phyloP scores from a whole-genome alignment of 2,113 vertebrate genomes.

The Odobenus rosmarus region DNA sequence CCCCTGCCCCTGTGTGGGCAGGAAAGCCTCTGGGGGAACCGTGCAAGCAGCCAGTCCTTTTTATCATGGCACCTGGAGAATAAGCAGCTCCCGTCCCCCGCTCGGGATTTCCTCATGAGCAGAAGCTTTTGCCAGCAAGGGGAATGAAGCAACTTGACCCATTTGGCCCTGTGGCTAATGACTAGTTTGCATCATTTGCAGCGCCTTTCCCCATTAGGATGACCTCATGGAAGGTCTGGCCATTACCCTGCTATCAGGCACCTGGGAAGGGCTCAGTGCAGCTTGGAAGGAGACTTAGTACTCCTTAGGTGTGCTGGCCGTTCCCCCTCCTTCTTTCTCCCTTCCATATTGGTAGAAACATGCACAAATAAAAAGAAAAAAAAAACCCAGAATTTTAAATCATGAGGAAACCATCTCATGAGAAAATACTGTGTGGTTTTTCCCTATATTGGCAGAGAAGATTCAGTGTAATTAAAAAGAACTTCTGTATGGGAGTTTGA shows the following conservation, averaged over 20 bases:
- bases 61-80: accelerated
- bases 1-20: too few relatives aligned
- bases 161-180: too few relatives aligned
- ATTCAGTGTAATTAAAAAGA: background rate
- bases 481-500: too few relatives aligned
- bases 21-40: background rate
- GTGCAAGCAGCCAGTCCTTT: background rate
- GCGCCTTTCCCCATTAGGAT: accelerated
- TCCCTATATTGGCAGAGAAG: too few relatives aligned
- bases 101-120: accelerated
- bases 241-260: too few relatives aligned
- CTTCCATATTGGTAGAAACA: background rate
- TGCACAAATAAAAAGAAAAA: background rate
- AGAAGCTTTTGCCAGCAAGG: accelerated
- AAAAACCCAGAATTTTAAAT: background rate
- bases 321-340: background rate
- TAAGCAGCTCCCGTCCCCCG: accelerated
- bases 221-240: accelerated
- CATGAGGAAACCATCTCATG: background rate
- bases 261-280: background rate
- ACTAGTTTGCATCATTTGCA: background rate
- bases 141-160: accelerated
- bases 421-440: background rate
- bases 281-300: accelerated
- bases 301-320: accelerated